Conservation (phyloP, 2,113 vertebrate species). For the Malurus melanocephalus region DNA sequence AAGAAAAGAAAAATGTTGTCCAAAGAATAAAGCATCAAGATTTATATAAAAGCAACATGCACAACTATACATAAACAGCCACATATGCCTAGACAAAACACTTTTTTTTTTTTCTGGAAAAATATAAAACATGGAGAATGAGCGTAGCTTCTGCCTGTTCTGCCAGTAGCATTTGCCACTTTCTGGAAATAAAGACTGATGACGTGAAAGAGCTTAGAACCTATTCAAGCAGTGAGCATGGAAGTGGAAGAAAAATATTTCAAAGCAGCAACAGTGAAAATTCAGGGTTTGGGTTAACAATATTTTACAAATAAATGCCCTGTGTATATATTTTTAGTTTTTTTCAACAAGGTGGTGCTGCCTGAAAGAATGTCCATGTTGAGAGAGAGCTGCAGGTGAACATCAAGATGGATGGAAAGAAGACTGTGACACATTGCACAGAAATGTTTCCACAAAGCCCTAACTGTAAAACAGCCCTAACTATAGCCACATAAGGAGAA, state of each 20-base stretch:
- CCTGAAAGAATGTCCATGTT: not conserved
- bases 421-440: not conserved
- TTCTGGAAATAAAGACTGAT: not conserved
- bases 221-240: not conserved
- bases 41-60: not conserved
- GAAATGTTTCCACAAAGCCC: not conserved
- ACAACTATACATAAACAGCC: not conserved
- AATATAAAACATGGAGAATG: fast-evolving
- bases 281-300: not conserved
- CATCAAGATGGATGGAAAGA: not conserved
- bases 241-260: not conserved
- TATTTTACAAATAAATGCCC: not conserved
- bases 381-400: not conserved
- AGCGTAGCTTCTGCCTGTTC: not conserved
- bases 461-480: not conserved
- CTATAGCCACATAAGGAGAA: not conserved
- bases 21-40: not conserved
- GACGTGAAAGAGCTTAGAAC: not conserved
- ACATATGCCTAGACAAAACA: not conserved
- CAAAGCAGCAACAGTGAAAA: not conserved
- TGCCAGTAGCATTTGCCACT: not conserved
- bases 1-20: not conserved
- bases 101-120: not conserved
- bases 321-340: not conserved
- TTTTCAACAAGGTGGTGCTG: not conserved